Percentiles rank a stretch among this genome's conserved stretches.
phyloP scores from a whole-genome alignment of 92 coral and sea anemone genomes.

The Zoanthus sociatus region DNA sequence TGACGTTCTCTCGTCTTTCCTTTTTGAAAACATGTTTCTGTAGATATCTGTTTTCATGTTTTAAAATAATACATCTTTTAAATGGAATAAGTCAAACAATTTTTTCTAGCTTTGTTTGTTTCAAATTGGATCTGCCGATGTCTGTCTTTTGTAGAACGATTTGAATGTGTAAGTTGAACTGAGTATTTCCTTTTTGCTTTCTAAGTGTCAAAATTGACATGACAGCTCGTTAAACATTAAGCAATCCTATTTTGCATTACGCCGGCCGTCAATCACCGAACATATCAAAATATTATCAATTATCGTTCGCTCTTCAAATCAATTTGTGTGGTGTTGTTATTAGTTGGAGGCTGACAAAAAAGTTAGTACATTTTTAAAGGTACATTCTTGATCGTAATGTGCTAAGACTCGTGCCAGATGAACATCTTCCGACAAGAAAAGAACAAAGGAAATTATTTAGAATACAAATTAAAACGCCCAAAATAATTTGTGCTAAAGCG shows the following conservation, averaged over 20 bases:
- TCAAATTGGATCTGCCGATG: not conserved
- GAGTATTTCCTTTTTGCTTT: constrained; percentile 4
- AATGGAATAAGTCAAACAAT: not conserved
- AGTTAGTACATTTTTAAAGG: not conserved
- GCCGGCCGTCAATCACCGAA: constrained; percentile 49
- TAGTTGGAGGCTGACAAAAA: not conserved
- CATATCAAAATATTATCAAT: constrained; percentile 30
- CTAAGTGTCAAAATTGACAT: constrained; percentile 40
- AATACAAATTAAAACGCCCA: constrained; percentile 29
- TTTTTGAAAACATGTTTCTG: constrained; percentile 33
- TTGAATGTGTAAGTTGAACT: constrained; percentile 44
- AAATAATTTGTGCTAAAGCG: constrained; percentile 15
- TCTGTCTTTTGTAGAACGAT: constrained; percentile 7
- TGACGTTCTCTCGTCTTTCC: not conserved
- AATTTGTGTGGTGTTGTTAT: not conserved
- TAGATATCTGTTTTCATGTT: constrained; percentile 41
- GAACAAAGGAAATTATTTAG: constrained; percentile 20
- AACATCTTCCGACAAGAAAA: constrained; percentile 15
- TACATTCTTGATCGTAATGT: not conserved
- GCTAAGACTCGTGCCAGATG: not conserved
- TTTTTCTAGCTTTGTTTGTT: constrained; percentile 2
- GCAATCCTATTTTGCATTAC: constrained; percentile 31
- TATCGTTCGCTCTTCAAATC: not conserved
- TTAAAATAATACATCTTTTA: constrained; percentile 11
- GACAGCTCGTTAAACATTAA: constrained; percentile 47